Evolutionary conservation across 92 coral and sea anemone genomes (phyloP), one percentile per base, ranked within the genome.

Genomic region (Scolanthus callimorphus): DNA sequence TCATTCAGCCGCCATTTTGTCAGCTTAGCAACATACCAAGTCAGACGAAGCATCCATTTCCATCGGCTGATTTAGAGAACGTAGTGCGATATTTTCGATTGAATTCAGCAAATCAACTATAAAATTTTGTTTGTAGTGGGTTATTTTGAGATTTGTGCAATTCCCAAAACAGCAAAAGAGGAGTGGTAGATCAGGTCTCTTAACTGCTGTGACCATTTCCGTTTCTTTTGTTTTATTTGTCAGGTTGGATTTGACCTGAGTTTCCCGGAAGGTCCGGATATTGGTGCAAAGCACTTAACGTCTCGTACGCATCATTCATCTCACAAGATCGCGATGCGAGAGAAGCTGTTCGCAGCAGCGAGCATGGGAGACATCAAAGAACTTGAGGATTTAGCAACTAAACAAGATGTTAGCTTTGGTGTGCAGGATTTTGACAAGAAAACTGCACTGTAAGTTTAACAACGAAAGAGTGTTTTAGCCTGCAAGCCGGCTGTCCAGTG

Each of bases 401-500:
- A 68, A 52, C 51, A 67, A 27, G 56, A 62, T 20, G 62, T 65
- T 31, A 44, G 70, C 50, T 70, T 88, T 62, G 80, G 73, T 8
- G 41, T 74, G 56, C 84, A 92, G 67, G 87, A 84, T 57, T 89
- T 73, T 44, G 80, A 89, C 78, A 62, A 84, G 57, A 79, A 79
- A 51, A 92, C 98, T 15, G 78, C 90, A 8, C 89, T 92, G 98
- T 92, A 59, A 77, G 98, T 77, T n/a, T n/a, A n/a, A n/a, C n/a
- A n/a, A n/a, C n/a, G n/a, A n/a, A n/a, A n/a, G n/a, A n/a, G n/a
- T n/a, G n/a, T n/a, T n/a, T n/a, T n/a, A n/a, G n/a, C n/a, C n/a
- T n/a, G n/a, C n/a, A n/a, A n/a, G n/a, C n/a, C n/a, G n/a, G n/a
- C n/a, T n/a, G n/a, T n/a, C n/a, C n/a, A n/a, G n/a, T n/a, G n/a